Percentiles rank a stretch among this genome's conserved stretches.
phyloP scores from a whole-genome alignment of 2,113 vertebrate genomes.

The Cottus gobio region DNA sequence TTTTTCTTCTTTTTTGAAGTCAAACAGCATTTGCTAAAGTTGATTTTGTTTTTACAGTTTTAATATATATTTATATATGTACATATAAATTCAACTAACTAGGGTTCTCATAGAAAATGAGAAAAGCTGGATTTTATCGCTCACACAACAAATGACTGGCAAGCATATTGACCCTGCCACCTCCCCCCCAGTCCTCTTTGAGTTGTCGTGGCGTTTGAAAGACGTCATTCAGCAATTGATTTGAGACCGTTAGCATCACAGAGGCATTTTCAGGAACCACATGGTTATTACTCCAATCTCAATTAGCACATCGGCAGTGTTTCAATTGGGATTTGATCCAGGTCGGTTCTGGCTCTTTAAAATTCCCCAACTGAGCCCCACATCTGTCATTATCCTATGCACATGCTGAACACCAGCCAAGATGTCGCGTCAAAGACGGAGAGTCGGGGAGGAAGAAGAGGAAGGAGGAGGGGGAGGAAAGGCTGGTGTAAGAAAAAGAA shows the following conservation, averaged over 20 bases:
- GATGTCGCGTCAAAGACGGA: constrained; percentile 26
- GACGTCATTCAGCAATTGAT: not conserved
- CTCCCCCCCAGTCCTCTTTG: constrained; percentile 1
- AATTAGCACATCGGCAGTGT: constrained; percentile 39
- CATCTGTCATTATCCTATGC: constrained; percentile 15
- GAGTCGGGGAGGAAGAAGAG: constrained; percentile 5
- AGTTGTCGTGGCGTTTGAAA: constrained; percentile 5
- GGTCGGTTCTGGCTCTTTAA: constrained; percentile 41
- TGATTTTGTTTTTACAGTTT: constrained; percentile 78
- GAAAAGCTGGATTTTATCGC: constrained; percentile 78
- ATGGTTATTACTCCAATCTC: constrained; percentile 18
- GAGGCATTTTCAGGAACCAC: constrained; percentile 8
- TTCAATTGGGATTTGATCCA: constrained; percentile 46
- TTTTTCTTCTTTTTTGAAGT: constrained; percentile 58
- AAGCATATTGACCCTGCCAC: constrained; percentile 64
- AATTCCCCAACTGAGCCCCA: constrained; percentile 20
- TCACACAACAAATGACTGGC: constrained; percentile 75
- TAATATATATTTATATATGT: constrained; percentile 84
- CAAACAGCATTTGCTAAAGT: constrained; percentile 77
- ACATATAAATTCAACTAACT: constrained; percentile 83
- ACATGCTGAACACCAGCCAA: constrained; percentile 17
- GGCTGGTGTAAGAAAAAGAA: constrained; percentile 55
- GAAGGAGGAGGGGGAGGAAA: constrained; percentile 32
- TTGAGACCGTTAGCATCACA: not conserved
- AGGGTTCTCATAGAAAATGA: constrained; percentile 85